A percentile compares a stretch with the other conserved stretches of the same genome.
These are phyloP conservation scores for Actenoides hombroni DNA, from an alignment of 2,113 vertebrate species.

Conservation along the genomic window DNA sequence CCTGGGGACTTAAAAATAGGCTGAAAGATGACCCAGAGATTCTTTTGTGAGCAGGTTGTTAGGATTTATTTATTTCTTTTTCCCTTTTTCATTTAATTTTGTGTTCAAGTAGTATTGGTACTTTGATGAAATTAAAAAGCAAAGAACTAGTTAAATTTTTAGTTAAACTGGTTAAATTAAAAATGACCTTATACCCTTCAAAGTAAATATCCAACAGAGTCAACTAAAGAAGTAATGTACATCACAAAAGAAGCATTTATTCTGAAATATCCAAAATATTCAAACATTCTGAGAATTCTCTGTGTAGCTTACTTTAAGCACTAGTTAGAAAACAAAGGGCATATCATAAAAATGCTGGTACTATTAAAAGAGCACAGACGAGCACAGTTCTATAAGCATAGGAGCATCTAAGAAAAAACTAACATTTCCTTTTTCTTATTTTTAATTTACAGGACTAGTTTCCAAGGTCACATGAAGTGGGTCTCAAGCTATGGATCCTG, in stretches of 20 bases:
- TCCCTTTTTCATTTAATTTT: too few relatives aligned
- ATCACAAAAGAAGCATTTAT: not conserved
- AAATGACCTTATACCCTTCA: not conserved
- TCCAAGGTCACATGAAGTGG: not conserved
- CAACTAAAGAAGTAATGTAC: not conserved
- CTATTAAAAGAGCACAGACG: not conserved
- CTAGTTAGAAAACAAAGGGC: not conserved
- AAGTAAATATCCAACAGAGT: not conserved
- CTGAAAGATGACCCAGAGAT: not conserved
- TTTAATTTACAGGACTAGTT: not conserved
- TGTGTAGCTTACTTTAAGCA: not conserved
- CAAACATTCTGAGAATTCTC: not conserved
- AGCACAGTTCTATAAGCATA: not conserved
- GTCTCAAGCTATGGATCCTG: not conserved
- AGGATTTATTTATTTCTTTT: too few relatives aligned
- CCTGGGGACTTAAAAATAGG: not conserved
- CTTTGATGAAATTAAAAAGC: not conserved
- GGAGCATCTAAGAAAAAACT: fast-evolving
- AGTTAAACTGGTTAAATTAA: not conserved
- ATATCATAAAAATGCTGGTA: not conserved
- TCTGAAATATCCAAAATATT: not conserved
- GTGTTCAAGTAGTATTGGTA: not conserved
- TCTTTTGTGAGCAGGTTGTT: not conserved
- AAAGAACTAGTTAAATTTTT: not conserved
- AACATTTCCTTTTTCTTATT: not conserved